Evolutionary conservation across 2,888 invertebrate genomes (phyloP).

Genomic region (Psylliodes chrysocephalus): DNA sequence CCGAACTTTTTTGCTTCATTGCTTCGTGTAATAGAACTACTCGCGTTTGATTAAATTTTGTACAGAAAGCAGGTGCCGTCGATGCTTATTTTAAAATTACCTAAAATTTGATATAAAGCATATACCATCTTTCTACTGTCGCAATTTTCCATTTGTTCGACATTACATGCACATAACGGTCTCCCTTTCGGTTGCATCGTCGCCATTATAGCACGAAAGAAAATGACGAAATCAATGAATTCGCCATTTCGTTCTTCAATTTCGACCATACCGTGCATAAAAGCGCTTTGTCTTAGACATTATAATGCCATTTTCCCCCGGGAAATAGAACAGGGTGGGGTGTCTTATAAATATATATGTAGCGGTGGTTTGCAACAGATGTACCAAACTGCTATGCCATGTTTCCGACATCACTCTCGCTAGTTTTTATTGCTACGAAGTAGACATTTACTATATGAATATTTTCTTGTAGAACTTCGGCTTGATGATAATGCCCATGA

Average conservation of each 20-base stretch:
- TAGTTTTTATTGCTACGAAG: slow-evolving; percentile 53
- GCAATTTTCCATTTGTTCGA: too few species aligned
- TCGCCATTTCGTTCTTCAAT: slow-evolving; percentile 14
- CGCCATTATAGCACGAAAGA: not conserved
- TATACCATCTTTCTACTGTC: too few species aligned
- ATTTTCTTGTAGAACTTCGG: not conserved
- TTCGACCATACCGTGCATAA: slow-evolving; percentile 13
- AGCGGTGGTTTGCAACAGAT: slow-evolving; percentile 60
- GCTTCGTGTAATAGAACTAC: too few species aligned
- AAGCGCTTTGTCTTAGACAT: slow-evolving; percentile 25
- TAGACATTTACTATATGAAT: slow-evolving; percentile 19
- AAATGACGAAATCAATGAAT: not conserved
- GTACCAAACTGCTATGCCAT: slow-evolving; percentile 61
- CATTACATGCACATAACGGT: too few species aligned
- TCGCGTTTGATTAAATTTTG: too few species aligned
- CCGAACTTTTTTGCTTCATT: too few species aligned
- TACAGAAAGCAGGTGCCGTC: too few species aligned
- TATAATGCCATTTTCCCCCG: slow-evolving; percentile 46
- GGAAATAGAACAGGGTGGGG: slow-evolving; percentile 32
- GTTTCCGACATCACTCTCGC: slow-evolving; percentile 58
- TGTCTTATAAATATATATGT: slow-evolving; percentile 60
- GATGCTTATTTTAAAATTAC: too few species aligned
- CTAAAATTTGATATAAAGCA: too few species aligned
- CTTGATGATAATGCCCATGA: not conserved
- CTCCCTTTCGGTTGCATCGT: not conserved